Base-by-base conservation (phyloP, 2,797 vertebrate species). In the Todus mexicanus region DNA sequence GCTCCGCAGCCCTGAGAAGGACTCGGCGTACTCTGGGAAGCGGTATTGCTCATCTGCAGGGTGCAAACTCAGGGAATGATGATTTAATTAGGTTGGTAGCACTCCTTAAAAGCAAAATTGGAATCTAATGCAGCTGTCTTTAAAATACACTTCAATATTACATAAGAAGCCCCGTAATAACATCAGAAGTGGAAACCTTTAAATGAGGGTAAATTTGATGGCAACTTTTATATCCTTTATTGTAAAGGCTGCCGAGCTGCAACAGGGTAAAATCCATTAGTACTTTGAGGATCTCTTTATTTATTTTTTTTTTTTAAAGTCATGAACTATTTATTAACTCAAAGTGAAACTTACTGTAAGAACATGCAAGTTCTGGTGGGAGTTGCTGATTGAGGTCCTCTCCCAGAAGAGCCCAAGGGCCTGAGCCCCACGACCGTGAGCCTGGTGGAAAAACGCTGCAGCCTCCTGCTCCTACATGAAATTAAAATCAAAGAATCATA, bases 11-110 rank as follows among this genome's bases (percentile, higher is more conserved):
- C 23, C 79, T 82, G 68, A 31, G 69, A 64, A 87, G 92, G 89
- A 63, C 72, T 70, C 3, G 0, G 38, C 16, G 22, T 38, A 38
- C 75, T 64, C 84, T 64, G 84, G 56, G 40, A 68, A 76, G 57
- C 35, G 20, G 22, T 6, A n/a, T 15, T 80, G 56, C 84, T 93
- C 82, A 43, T 95, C 84, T 80, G 57, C 87, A 83, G 89, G 78
- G 75, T 89, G 69, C 75, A 76, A 65, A 53, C 74, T 57, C 6
- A 5, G 75, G 76, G 79, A 51, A 85, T n/a, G 69, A 91, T 91
- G 87, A 80, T 87, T 95, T 94, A 95, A 96, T 95, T 91, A 93
- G 90, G 63, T 23, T 64, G 87, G 87, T 87, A 92, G 70, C 47
- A 31, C 73, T 70, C 35, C 83, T 95, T 93, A 77, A 95, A 94